phyloP scores from a whole-genome alignment of 2,888 invertebrate species.

The Seira musarum region DNA sequence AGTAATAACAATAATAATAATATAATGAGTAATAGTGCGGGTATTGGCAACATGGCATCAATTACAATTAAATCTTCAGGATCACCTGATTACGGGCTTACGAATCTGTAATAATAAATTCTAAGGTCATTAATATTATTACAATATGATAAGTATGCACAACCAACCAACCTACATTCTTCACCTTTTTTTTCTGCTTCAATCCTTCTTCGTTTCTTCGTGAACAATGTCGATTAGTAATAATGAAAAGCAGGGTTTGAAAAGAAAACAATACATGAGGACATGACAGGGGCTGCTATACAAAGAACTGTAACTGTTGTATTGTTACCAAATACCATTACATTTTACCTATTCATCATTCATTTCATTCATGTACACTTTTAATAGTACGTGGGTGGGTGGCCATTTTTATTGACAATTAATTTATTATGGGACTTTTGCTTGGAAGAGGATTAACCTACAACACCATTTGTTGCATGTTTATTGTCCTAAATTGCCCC shows the following conservation, averaged over 20 bases:
- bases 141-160: conserved; percentile 1
- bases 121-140: not conserved
- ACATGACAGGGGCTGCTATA: conserved; percentile 44
- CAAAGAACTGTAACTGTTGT: not conserved
- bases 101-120: conserved; percentile 71
- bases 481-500: not conserved
- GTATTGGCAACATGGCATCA: conserved; percentile 33
- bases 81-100: conserved; percentile 85
- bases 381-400: conserved; percentile 15
- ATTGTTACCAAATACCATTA: conserved; percentile 16
- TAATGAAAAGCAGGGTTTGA: conserved; percentile 39
- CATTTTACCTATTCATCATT: conserved; percentile 1
- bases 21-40: conserved; percentile 28
- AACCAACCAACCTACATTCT: no score
- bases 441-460: not conserved
- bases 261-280: conserved; percentile 35
- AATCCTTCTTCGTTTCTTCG: not conserved
- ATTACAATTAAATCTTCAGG: conserved; percentile 65
- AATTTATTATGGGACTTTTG: conserved; percentile 2
- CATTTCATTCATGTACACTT: no score
- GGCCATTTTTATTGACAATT: conserved; percentile 16
- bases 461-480: conserved; percentile 5
- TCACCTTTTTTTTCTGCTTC: no score
- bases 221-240: conserved; percentile 19
- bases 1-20: conserved; percentile 45